Base-by-base conservation (phyloP, 1,140 invertebrate species). In the Manduca sexta region DNA sequence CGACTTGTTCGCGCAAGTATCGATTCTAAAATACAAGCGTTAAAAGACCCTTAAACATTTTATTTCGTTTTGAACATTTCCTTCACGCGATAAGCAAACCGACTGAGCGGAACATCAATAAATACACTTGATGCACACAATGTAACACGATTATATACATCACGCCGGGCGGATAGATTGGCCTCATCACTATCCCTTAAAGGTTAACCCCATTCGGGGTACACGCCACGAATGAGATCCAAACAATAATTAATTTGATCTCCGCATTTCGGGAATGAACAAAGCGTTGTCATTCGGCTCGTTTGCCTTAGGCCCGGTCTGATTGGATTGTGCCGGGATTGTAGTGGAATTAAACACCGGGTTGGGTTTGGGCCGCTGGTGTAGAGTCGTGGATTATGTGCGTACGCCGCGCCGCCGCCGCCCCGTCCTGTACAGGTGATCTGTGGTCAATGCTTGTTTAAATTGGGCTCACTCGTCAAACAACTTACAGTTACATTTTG, bases 171-270 rank as follows among this genome's bases (percentile, higher is more conserved):
- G 45, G 37, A 55, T 47, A 56, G 38, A 56, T 51, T 46, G 48
- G 26, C 44, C 14, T 31, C 12, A 38, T 44, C 15, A 21, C n/a
- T 16, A 29, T 40, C 30, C 34, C 45, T 33, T 14, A 33, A 47
- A 40, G 35, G 33, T 54, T 46, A 46, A 53, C 49, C 44, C 50
- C 52, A 60, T 60, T 58, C 52, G 46, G n/a, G n/a, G 2, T 17
- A 35, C 47, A 53, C 47, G 41, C 53, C 52, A 49, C 13, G 16
- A 37, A 46, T 37, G 26, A 39, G 49, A 56, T 56, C 52, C 41
- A 17, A 51, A 57, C 61, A 68, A 64, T 69, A 68, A 72, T 63
- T 61, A 69, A 61, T 68, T 64, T 56, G 57, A 51, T 47, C 53
- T 47, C 47, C 21, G 35, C 52, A 52, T 56, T 45, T 54, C 30